Evolutionary conservation across 2,113 vertebrate species (phyloP), one percentile per base, ranked within the genome.

Genomic region (Cathartes aura): DNA sequence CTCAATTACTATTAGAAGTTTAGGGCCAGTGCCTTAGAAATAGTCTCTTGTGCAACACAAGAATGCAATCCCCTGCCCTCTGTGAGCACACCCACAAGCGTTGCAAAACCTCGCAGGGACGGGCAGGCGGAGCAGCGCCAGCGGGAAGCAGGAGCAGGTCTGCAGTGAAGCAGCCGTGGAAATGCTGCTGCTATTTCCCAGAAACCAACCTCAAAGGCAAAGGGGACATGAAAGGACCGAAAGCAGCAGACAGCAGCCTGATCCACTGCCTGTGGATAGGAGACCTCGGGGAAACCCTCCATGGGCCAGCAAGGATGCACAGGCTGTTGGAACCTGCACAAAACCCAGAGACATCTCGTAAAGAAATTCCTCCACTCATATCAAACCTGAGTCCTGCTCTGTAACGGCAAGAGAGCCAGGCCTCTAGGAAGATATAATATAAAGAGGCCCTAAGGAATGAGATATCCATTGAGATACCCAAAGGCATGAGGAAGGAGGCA

Each of bases 281-380:
- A 53, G 83, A 50, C 12, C 68, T 55, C 27, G 4, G 11, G 68
- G 64, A 82, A 90, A 66, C 38, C 19, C 40, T 88, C 27, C 20
- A 0, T 0, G 30, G 64, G 21, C 24, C 75, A 38, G 6, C 29
- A 15, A 14, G 60, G 52, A 52, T 3, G 36, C 27, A 5, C 10
- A 21, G 45, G 52, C 17, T 43, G 40, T 9, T 40, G 40, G 43
- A 91, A 45, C 5, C 9, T 7, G 0, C 0, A 0, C 10, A 42
- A 64, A 66, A 11, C 56, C 34, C 70, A 42, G 50, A 15, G 64
- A 76, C 1, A 3, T 7, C 60, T 22, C 2, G 0, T 4, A 14
- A 80, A 92, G 66, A 62, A 82, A 82, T 14, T 34, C n/a, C 43
- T 34, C 11, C 87, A 9, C 4, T 4, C 0, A 1, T 3, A 29